Conservation (phyloP, 2,797 vertebrate species). For the Liasis olivaceus region DNA sequence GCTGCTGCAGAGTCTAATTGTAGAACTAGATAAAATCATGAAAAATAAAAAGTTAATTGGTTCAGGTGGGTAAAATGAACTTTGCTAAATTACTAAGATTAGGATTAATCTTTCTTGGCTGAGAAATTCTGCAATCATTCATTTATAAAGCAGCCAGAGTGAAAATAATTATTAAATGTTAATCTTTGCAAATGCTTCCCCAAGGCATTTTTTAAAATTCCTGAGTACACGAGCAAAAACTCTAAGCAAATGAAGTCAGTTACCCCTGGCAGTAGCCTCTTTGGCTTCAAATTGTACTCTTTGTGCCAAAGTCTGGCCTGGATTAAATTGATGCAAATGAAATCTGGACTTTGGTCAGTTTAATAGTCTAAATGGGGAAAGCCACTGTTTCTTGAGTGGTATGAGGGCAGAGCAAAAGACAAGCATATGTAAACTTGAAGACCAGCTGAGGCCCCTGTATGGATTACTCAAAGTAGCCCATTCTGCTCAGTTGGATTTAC, state of each 20-base stretch:
- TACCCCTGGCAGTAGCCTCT: neutral
- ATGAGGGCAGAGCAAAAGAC: neutral
- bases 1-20: slow-evolving; percentile 20
- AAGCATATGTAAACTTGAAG: neutral
- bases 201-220: slow-evolving; percentile 15
- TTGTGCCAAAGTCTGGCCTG: slow-evolving; percentile 19
- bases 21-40: neutral
- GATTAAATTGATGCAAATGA: neutral
- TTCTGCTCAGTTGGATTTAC: neutral
- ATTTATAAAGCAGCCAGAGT: slow-evolving; percentile 22
- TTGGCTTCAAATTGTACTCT: neutral
- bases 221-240: neutral
- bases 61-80: neutral
- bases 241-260: slow-evolving; percentile 29
- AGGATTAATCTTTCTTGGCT: slow-evolving; percentile 40
- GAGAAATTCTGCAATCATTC: slow-evolving; percentile 14
- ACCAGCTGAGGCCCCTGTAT: no score
- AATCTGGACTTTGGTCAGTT: neutral
- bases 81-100: slow-evolving; percentile 16
- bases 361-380: neutral
- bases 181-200: neutral
- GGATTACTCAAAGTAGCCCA: neutral
- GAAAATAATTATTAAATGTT: slow-evolving; percentile 34
- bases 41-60: slow-evolving; percentile 37
- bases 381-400: neutral